These are phyloP conservation scores for Chelmon rostratus DNA, from an alignment of 2,797 vertebrate species.

Conservation along the genomic window DNA sequence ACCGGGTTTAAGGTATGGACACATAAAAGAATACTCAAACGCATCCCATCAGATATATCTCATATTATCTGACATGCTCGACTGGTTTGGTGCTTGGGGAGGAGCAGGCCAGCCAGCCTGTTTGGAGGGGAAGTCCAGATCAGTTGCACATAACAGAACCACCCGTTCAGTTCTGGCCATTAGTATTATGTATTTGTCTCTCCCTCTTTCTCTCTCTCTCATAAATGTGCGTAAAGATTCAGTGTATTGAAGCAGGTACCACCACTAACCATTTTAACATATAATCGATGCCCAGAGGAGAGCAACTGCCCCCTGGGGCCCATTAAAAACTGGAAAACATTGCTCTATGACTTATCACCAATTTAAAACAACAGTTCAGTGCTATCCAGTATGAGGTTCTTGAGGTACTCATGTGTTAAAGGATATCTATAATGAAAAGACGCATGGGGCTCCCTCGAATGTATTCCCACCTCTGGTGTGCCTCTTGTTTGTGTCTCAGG, in stretches of 20 bases:
- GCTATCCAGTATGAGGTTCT: neutral
- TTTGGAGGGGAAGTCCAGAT: neutral
- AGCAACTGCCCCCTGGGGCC: neutral
- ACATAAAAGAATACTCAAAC: too few relatives aligned
- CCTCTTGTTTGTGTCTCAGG: constrained; percentile 6
- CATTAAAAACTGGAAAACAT: neutral
- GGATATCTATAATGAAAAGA: constrained; percentile 4
- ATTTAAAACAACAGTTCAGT: neutral
- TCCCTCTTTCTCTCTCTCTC: neutral
- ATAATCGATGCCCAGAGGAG: neutral
- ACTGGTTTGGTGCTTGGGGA: neutral
- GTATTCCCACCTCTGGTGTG: neutral
- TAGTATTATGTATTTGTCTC: too few relatives aligned
- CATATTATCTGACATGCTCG: neutral
- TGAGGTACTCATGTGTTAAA: neutral
- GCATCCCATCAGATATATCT: neutral
- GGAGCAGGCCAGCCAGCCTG: neutral
- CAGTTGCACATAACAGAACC: neutral
- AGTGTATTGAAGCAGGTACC: neutral
- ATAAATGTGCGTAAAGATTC: neutral
- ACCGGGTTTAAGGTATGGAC: neutral
- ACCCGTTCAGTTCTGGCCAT: neutral
- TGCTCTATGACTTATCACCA: neutral
- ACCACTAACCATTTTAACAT: neutral
- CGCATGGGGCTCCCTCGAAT: neutral